phyloP scores from a whole-genome alignment of 2,113 vertebrate species.

The Cnemophilus loriae region DNA sequence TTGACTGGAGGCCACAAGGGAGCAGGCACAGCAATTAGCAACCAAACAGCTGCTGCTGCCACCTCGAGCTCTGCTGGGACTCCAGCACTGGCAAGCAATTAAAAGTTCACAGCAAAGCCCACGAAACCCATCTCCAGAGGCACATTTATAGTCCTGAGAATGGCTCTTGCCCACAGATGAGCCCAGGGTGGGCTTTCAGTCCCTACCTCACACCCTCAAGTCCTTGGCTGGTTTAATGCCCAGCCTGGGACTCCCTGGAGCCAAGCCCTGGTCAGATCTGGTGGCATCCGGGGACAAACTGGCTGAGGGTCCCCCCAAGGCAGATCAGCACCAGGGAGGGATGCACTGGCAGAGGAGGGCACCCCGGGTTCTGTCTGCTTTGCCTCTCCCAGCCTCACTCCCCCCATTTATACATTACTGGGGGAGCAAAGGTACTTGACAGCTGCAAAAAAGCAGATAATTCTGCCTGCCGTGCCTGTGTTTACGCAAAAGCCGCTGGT shows the following conservation, averaged over 20 bases:
- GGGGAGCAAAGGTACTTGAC: background rate
- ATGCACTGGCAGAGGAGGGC: background rate
- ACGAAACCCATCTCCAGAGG: background rate
- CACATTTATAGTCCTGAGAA: background rate
- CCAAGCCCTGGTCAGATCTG: rapidly evolving
- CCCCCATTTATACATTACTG: background rate
- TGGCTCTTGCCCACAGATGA: background rate
- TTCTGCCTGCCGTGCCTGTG: background rate
- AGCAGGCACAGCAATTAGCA: background rate
- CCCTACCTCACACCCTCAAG: background rate
- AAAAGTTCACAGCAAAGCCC: background rate
- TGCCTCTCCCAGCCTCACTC: background rate
- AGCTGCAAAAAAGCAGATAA: background rate
- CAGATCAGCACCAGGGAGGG: background rate
- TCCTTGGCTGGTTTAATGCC: background rate
- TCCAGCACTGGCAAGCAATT: background rate
- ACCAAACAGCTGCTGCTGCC: background rate
- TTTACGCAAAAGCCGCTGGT: conserved; percentile 5
- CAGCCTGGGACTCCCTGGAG: background rate
- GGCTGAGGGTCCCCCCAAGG: rapidly evolving
- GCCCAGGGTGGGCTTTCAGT: background rate
- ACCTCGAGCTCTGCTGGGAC: background rate
- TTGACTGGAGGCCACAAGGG: background rate
- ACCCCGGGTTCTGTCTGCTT: background rate
- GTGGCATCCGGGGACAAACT: background rate